Percentiles rank a stretch among this genome's conserved stretches.
Evolutionary conservation across 1,140 invertebrate species (phyloP).

Genomic region (Campodea augens): DNA sequence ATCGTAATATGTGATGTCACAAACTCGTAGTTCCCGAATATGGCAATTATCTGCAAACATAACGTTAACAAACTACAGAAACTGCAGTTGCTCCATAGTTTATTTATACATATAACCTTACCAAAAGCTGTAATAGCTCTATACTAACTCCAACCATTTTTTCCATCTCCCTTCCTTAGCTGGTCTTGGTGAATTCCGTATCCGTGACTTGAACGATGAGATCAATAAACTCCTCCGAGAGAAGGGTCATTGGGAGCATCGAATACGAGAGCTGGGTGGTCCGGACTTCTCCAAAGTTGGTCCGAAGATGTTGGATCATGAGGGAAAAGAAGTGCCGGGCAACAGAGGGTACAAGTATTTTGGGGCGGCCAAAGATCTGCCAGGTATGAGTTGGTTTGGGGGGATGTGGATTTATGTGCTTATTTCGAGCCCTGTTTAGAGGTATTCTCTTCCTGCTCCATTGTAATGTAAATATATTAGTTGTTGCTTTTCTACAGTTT

Average conservation of each 20-base stretch:
- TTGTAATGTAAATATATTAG: too few relatives aligned
- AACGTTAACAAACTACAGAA: too few relatives aligned
- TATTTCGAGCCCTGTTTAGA: too few relatives aligned
- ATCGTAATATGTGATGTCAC: not conserved
- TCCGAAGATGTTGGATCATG: slow-evolving; percentile 85
- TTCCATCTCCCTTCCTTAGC: too few relatives aligned
- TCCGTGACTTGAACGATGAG: slow-evolving; percentile 96
- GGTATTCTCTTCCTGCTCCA: too few relatives aligned
- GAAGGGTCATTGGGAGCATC: slow-evolving; percentile 91
- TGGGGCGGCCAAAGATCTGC: slow-evolving; percentile 95
- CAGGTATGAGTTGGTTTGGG: slow-evolving; percentile 87
- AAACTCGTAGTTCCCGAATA: not conserved
- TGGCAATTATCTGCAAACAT: too few relatives aligned
- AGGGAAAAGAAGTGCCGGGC: slow-evolving; percentile 91
- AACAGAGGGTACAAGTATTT: slow-evolving; percentile 99
- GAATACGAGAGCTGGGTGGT: slow-evolving; percentile 87
- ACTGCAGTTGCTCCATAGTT: too few relatives aligned
- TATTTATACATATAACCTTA: too few relatives aligned
- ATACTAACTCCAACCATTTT: too few relatives aligned
- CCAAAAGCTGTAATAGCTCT: too few relatives aligned
- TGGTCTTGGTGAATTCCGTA: slow-evolving; percentile 92
- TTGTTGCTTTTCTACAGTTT: too few relatives aligned
- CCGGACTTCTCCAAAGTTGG: slow-evolving; percentile 83
- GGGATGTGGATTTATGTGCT: too few relatives aligned
- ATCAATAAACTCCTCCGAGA: slow-evolving; percentile 95